Evolutionary conservation across 2,797 vertebrate species (phyloP).

Genomic region (Neosalanx taihuensis): DNA sequence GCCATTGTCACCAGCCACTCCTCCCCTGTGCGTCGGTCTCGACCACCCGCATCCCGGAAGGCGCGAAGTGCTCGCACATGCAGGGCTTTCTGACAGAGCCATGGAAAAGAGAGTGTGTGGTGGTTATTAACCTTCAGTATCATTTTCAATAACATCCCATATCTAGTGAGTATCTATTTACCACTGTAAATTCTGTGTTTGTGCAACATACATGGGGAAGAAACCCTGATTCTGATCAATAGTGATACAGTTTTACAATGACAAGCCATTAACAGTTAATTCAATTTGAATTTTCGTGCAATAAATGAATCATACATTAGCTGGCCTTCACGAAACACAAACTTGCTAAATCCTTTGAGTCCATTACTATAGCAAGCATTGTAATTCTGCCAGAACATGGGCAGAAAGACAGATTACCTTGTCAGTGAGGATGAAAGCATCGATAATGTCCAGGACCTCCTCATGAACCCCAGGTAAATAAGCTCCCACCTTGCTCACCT

Average conservation of each 20-base stretch:
- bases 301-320: no score
- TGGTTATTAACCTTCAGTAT: no score
- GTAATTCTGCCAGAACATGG: background rate
- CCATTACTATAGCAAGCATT: no score
- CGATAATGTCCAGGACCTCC: constrained; percentile 85
- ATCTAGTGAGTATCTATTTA: no score
- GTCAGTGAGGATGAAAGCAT: constrained; percentile 86
- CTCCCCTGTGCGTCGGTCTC: constrained; percentile 79
- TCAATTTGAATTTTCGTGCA: no score
- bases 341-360: no score
- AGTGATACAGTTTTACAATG: no score
- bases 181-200: no score
- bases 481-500: constrained; percentile 85
- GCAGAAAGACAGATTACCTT: constrained; percentile 74
- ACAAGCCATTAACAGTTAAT: no score
- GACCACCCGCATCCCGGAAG: constrained; percentile 73
- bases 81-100: constrained; percentile 76
- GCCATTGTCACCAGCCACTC: constrained; percentile 86
- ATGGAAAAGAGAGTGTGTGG: background rate
- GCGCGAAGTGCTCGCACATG: constrained; percentile 81
- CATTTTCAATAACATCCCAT: background rate
- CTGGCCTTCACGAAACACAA: no score
- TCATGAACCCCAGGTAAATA: constrained; percentile 88
- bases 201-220: no score
- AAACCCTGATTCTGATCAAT: no score